These are phyloP conservation scores for Platichthys stellatus DNA, from an alignment of 2,113 vertebrate species.

Conservation along the genomic window DNA sequence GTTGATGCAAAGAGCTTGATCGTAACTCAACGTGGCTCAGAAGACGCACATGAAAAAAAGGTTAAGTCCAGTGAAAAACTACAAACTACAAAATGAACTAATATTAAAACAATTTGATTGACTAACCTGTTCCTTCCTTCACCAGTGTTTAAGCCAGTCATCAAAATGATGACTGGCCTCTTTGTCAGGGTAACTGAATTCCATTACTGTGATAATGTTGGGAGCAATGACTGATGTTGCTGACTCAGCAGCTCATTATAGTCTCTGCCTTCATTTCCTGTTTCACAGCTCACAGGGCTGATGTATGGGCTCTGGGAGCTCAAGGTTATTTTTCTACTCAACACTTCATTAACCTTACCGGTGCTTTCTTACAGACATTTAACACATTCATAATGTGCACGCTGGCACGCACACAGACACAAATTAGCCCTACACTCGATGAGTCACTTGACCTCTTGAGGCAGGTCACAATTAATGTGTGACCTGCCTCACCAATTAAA, in stretches of 20 bases:
- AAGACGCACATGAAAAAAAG: not conserved
- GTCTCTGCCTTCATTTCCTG: conserved; percentile 77
- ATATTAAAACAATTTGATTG: conserved; percentile 4
- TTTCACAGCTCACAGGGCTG: conserved; percentile 75
- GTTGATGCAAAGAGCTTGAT: conserved; percentile 19
- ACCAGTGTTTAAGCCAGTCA: conserved; percentile 33
- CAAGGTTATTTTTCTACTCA: conserved; percentile 78
- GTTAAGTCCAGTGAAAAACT: not conserved
- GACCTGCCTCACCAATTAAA: conserved; percentile 56
- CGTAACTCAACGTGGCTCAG: not conserved
- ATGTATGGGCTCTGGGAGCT: conserved; percentile 74
- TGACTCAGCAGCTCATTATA: conserved; percentile 81
- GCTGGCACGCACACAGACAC: not conserved
- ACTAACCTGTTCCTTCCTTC: conserved; percentile 22
- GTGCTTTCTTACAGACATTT: conserved; percentile 54
- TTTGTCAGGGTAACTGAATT: conserved; percentile 65
- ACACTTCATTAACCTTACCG: conserved; percentile 77
- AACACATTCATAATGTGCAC: conserved; percentile 41
- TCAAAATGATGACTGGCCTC: conserved; percentile 58
- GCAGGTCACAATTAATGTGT: conserved; percentile 47
- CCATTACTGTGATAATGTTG: conserved; percentile 68
- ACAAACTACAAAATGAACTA: not conserved
- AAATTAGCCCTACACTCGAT: conserved; percentile 23
- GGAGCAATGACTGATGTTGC: conserved; percentile 74
- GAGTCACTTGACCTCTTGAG: conserved; percentile 58